Base-by-base conservation (phyloP, 1,140 invertebrate genomes). In the Eciton burchellii region DNA sequence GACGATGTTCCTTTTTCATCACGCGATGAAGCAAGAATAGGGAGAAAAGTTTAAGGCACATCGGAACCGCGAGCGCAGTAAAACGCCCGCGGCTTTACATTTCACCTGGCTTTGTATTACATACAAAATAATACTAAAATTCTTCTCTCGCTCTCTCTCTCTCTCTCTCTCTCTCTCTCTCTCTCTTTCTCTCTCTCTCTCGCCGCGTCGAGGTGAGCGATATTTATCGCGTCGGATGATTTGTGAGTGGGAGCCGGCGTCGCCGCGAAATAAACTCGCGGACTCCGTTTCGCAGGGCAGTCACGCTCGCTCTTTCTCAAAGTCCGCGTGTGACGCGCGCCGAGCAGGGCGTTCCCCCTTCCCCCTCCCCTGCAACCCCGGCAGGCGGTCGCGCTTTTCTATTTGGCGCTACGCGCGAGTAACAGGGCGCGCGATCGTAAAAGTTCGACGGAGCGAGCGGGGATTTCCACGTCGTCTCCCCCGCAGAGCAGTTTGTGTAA, bases 141-240 rank as follows among this genome's bases (percentile, higher is more conserved):
- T 35, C 35, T 35, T 35, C 35, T 6, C 35, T 6, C 0, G 43
- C 19, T 54, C 41, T 45, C n/a, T 29, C 26, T 65, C 41, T 24
- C 45, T n/a, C 0, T 56, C 19, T 54, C 41, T 45, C n/a, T 29
- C 26, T 65, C 41, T 24, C 45, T n/a, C n/a, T n/a, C n/a, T 21
- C 24, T 5, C 19, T 35, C 26, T 54, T 3, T n/a, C 0, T 56
- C 19, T 54, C 41, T 45, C n/a, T 29, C 26, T 65, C 41, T 24
- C 45, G 29, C n/a, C 1, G 45, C 26, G 5, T 12, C 26, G 14
- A 65, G 59, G 59, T 56, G 47, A 21, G 43, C 74, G 41, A 63
- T 79, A 79, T 70, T 79, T 79, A 79, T 70, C 74, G 74, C 56
- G 74, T 79, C 35, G 74, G 63, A 70, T 79, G 63, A 79, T 79